These are phyloP conservation scores for Microcebus ravelobensis DNA, from an alignment of 2,113 vertebrate species.

Conservation along the genomic window DNA sequence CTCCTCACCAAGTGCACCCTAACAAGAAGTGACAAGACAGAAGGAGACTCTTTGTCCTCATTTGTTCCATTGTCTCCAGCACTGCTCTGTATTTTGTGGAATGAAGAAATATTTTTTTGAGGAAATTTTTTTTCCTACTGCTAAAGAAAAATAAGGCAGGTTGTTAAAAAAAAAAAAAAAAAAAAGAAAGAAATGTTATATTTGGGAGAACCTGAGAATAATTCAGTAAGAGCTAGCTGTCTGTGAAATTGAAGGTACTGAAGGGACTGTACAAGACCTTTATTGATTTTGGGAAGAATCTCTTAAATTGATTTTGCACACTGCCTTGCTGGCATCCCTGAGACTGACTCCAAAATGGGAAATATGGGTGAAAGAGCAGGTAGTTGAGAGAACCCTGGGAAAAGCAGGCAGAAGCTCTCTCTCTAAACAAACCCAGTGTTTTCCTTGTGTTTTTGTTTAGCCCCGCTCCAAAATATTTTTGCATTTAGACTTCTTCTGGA, in stretches of 20 bases:
- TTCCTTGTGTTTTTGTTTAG: not conserved
- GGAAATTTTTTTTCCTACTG: not conserved
- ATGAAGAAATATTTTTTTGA: not conserved
- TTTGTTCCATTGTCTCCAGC: not conserved
- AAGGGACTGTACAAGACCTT: too few relatives aligned
- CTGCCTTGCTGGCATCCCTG: rapidly evolving
- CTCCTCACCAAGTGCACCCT: not conserved
- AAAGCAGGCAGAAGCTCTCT: not conserved
- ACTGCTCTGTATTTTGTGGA: not conserved
- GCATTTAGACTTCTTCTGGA: not conserved
- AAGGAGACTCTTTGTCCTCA: not conserved
- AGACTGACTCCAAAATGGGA: not conserved
- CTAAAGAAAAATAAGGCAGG: not conserved
- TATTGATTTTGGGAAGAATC: not conserved
- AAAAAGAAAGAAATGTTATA: not conserved
- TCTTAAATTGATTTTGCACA: not conserved
- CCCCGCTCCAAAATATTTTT: not conserved
- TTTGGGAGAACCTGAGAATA: not conserved
- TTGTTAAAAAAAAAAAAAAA: not conserved
- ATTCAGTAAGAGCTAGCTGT: not conserved
- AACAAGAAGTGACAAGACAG: not conserved
- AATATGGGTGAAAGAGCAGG: not conserved
- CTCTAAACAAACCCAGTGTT: not conserved
- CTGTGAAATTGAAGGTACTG: not conserved
- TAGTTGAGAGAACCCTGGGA: not conserved